Percentiles rank a stretch among this genome's conserved stretches.
phyloP scores from a whole-genome alignment of 1,140 invertebrate species.

The Antheraea mylitta region DNA sequence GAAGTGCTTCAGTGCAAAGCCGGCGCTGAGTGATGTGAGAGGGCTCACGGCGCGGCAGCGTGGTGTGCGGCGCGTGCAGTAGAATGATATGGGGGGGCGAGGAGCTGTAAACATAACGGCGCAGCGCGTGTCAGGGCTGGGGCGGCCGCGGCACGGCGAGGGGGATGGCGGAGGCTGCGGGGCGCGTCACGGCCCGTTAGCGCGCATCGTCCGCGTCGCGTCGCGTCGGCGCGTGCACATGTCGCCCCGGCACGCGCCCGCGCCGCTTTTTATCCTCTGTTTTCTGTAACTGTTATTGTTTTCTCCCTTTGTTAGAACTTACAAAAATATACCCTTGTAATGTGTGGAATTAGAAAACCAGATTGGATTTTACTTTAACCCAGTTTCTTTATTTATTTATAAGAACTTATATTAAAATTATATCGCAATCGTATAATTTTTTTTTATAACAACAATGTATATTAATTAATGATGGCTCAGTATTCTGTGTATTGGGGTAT shows the following conservation, averaged over 20 bases:
- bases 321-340: conserved; percentile 44
- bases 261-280: conserved; percentile 63
- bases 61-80: neutral
- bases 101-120: conserved; percentile 43
- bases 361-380: no score
- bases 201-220: conserved; percentile 26
- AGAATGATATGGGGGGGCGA: conserved; percentile 10
- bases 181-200: conserved; percentile 67
- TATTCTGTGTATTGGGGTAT: no score
- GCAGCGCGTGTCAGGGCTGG: conserved; percentile 30
- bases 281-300: conserved; percentile 60
- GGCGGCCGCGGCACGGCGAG: conserved; percentile 17
- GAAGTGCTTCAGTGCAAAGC: conserved; percentile 56
- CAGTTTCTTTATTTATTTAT: no score
- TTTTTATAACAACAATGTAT: no score
- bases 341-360: neutral
- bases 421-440: no score
- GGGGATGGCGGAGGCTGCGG: conserved; percentile 26
- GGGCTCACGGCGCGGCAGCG: neutral
- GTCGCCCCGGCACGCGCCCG: conserved; percentile 72
- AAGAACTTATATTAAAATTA: no score
- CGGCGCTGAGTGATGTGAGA: conserved; percentile 7
- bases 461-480: no score
- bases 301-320: conserved; percentile 65
- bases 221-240: conserved; percentile 63